Evolutionary conservation across 1,140 invertebrate species (phyloP), one percentile per base, ranked within the genome.

Genomic region (Drosophila willistoni): DNA sequence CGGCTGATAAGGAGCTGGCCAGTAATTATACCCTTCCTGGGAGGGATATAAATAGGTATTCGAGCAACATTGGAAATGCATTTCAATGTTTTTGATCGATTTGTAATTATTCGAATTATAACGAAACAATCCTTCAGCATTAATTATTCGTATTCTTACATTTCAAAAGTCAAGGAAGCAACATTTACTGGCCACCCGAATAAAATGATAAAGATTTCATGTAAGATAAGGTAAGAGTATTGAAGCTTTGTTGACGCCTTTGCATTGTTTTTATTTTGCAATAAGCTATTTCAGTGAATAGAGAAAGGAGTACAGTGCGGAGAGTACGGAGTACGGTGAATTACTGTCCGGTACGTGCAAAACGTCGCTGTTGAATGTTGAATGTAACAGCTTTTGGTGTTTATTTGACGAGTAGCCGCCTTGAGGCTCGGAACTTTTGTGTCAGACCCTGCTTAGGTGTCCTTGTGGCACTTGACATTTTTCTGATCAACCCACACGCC

Each of bases 391-490:
- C 65, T 76, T 76, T 76, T 44, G 9, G 54, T 55, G 59, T 76
- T 69, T 60, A 76, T 76, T 76, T 76, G 59, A 42, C 65, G 73
- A 9, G 63, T 33, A 76, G 73, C 66, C 42, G 60, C 66, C 73
- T 36, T 59, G 60, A 51, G 73, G 73, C 51, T 13, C 62, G 36
- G 51, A 69, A 54, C 33, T 61, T 69, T 76, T 63, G 9, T 54
- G 29, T 9, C 25, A 57, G 41, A 10, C n/a, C 14, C 17, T 65
- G 47, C 71, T 63, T 34, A 63, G 51, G 17, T 57, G 73, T 63
- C 73, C 64, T 68, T 74, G 55, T 67, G 68, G 42, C 65, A 61
- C 36, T 75, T 75, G 72, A 68, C 73, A 75, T 75, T 75, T 75
- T 57, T 34, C 57, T 34, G 33, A 66, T 63, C 57, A 51, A 34